A percentile compares a stretch with the other conserved stretches of the same genome.
These are phyloP conservation scores for Strongylocentrotus purpuratus DNA, from an alignment of 35 echinoderm and acorn worm species.

Conservation along the genomic window DNA sequence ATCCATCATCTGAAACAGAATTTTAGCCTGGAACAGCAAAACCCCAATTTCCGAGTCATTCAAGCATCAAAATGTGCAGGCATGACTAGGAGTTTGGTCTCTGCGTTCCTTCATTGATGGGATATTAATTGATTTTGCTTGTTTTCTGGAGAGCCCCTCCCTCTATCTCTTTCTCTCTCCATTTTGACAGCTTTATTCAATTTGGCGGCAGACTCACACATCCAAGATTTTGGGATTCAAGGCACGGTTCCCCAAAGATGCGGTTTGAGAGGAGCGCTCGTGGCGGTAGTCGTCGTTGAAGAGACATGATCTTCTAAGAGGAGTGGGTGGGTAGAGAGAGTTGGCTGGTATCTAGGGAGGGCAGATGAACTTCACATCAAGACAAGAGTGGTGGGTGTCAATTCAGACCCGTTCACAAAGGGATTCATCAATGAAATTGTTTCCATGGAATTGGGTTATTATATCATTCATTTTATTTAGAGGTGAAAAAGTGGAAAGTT, in stretches of 20 bases:
- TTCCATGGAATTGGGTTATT: background rate
- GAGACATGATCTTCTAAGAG: background rate
- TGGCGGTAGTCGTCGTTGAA: background rate
- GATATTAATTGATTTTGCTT: slow-evolving; percentile 42
- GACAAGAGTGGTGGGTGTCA: background rate
- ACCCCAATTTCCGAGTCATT: slow-evolving; percentile 2
- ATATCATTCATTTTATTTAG: no score
- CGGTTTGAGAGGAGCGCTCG: background rate
- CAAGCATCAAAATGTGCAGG: slow-evolving; percentile 26
- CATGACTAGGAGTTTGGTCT: slow-evolving; percentile 25
- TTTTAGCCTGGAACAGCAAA: background rate
- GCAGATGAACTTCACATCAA: background rate
- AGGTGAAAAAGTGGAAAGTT: no score
- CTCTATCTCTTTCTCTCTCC: background rate
- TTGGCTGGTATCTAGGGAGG: background rate
- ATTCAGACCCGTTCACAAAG: background rate
- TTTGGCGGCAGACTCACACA: slow-evolving; percentile 17
- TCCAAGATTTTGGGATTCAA: slow-evolving; percentile 1
- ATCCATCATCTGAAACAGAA: background rate
- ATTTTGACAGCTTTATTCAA: slow-evolving; percentile 43
- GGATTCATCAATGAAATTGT: background rate
- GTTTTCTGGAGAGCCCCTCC: slow-evolving; percentile 34
- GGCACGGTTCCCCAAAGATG: slow-evolving; percentile 29
- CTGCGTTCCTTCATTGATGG: background rate
- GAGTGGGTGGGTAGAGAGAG: background rate